Conservation (phyloP, 2,888 invertebrate genomes). For the Athripsodes cinereus region DNA sequence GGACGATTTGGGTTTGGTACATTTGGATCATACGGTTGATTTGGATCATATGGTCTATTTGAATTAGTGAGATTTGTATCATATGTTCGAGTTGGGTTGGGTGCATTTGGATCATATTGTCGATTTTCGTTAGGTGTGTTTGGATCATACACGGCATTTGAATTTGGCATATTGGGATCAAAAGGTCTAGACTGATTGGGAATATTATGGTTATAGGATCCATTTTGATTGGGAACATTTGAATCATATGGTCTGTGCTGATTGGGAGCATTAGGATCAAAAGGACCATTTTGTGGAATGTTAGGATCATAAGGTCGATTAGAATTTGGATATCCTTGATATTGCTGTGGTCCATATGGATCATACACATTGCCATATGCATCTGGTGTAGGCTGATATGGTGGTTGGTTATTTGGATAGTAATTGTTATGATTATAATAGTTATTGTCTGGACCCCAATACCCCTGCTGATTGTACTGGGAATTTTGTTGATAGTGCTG, state of each 20-base stretch:
- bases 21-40: neutral
- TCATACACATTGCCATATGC: conserved; percentile 19
- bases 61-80: neutral
- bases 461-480: conserved; percentile 31
- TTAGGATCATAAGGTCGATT: conserved; percentile 19
- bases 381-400: conserved; percentile 20
- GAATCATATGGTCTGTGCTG: conserved; percentile 7
- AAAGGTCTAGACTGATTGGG: neutral
- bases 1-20: neutral
- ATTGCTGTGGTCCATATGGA: conserved; percentile 19
- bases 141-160: neutral
- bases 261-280: conserved; percentile 12
- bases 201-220: conserved; percentile 1
- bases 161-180: neutral
- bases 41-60: neutral
- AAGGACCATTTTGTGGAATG: conserved; percentile 6
- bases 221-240: neutral
- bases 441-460: conserved; percentile 30
- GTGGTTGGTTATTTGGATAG: conserved; percentile 39
- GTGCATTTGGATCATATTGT: neutral
- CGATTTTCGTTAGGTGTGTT: neutral
- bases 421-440: conserved; percentile 38
- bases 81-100: neutral
- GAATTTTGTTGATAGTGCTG: conserved; percentile 29
- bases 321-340: conserved; percentile 20